Evolutionary conservation across 2,113 vertebrate genomes (phyloP), one percentile per base, ranked within the genome.

Genomic region (Nothocercus nigrocapillus): DNA sequence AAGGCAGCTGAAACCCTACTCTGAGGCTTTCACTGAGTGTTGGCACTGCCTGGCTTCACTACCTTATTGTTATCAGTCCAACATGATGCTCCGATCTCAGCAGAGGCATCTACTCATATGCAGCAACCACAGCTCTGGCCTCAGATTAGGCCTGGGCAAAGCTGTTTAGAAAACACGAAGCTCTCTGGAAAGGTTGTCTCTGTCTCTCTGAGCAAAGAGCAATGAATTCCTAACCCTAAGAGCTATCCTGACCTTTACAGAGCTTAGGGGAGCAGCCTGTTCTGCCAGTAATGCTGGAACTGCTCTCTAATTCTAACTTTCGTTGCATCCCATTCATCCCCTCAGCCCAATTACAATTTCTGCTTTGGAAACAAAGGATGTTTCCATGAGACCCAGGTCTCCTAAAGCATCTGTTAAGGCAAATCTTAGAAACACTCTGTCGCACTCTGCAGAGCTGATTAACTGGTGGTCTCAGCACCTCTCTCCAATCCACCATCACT

Each of bases 381-480:
- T n/a, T 79, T 53, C 34, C 30, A 3, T 19, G 38, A 7, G 30
- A 42, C 4, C 38, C 44, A 36, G 58, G 38, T 34, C 13, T 0
- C 16, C 32, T 25, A 13, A 44, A n/a, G 32, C 27, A 30, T 49
- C 15, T 1, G 13, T 44, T 14, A 17, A 38, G 36, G 27, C 13
- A 49, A 75, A 62, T 6, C 30, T 28, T 28, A 5, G 5, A 21
- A 56, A 56, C 30, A 20, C 40, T 32, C 22, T 32, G 9, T 34
- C 40, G 3, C 2, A 0, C 34, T 58, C 32, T 13, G 16, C 40
- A 25, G 3, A n/a, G 18, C 7, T 2, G 19, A 24, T 4, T 13
- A 13, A 34, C 15, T 54, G 5, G 7, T 24, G 45, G 14, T 21
- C 30, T 27, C 73, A 40, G 32, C 17, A 44, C 2, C 54, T 9